A percentile compares a stretch with the other conserved stretches of the same genome.
These are phyloP conservation scores for Phacellophora camtschatica DNA, from an alignment of 30 jellyfish, hydroid and myxozoan genomes.

Conservation along the genomic window DNA sequence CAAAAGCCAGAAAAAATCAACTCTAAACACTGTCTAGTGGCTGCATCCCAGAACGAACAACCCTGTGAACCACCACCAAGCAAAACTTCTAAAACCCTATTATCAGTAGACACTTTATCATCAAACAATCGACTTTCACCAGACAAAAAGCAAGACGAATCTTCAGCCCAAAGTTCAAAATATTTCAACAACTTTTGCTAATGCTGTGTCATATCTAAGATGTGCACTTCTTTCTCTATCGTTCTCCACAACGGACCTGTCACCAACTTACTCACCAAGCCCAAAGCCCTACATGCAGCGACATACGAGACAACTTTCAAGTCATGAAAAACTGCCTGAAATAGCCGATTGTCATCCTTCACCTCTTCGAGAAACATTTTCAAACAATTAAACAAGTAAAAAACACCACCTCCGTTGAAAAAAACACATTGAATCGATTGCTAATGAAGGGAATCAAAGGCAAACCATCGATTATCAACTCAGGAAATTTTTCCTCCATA, in stretches of 20 bases:
- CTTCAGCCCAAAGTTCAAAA: too few relatives aligned
- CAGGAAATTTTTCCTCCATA: not conserved
- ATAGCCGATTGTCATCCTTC: not conserved
- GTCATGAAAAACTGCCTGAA: not conserved
- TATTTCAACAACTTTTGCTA: too few relatives aligned
- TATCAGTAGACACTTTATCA: too few relatives aligned
- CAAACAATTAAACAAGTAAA: not conserved
- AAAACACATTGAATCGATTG: slow-evolving; percentile 1
- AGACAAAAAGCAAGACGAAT: too few relatives aligned
- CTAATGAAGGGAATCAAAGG: not conserved
- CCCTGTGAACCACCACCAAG: not conserved
- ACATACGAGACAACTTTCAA: not conserved
- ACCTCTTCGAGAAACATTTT: not conserved
- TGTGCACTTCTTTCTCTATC: too few relatives aligned
- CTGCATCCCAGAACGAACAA: not conserved
- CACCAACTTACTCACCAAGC: not conserved
- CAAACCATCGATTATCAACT: not conserved
- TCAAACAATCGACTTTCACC: too few relatives aligned
- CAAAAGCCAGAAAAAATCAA: not conserved
- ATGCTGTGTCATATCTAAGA: too few relatives aligned
- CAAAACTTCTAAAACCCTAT: not conserved
- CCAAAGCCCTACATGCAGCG: slow-evolving; percentile 5
- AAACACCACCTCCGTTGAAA: not conserved
- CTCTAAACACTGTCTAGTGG: not conserved
- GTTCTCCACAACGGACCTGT: too few relatives aligned